Base-by-base conservation (phyloP, 2,888 invertebrate genomes). In the Dichetophora obliterata region DNA sequence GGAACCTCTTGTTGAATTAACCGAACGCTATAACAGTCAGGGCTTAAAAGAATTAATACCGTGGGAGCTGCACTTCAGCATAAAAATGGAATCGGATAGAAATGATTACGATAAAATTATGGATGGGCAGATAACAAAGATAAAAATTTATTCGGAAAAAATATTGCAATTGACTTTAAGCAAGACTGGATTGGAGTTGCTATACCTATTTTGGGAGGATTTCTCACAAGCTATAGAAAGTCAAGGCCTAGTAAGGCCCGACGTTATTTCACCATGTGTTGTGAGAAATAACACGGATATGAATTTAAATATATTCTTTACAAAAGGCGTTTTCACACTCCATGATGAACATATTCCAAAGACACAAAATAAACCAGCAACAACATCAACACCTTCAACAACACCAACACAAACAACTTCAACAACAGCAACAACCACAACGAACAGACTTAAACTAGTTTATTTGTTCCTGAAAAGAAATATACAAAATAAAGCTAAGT, bases 1-100 rank as follows among this genome's bases (percentile, higher is more conserved):
- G 99, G 99, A 99, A 89, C 98, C 98, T 0, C 91, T 99, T 1
- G 92, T 99, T 31, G 98, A 99, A 88, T 96, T 97, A 0, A 94
- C 97, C 8, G 95, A 95, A 87, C 91, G 91, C 14, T 90, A 92
- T 0, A 90, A 92, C 0, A 92, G 92, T 81, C 90, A 88, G 72
- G 90, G 91, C 77, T 89, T 91, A 78, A 90, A 90, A 76, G 86
- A 86, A 50, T 93, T 93, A 79, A 90, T 92, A 22, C 95, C 97
- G 0, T 98, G 98, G 97, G 95, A 96, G 87, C 89, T 98, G 5
- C 93, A 92, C 84, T 91, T 95, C 83, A 94, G 94, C 34, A 74
- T 90, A 66, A 83, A 81, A 52, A 85, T 89, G 34, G 87, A 87
- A 75, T 82, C 82, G 68, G 83, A 84, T 31, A 80, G 81, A 68